Base-by-base conservation (phyloP, 2,113 vertebrate genomes). In the Grantiella picta region DNA sequence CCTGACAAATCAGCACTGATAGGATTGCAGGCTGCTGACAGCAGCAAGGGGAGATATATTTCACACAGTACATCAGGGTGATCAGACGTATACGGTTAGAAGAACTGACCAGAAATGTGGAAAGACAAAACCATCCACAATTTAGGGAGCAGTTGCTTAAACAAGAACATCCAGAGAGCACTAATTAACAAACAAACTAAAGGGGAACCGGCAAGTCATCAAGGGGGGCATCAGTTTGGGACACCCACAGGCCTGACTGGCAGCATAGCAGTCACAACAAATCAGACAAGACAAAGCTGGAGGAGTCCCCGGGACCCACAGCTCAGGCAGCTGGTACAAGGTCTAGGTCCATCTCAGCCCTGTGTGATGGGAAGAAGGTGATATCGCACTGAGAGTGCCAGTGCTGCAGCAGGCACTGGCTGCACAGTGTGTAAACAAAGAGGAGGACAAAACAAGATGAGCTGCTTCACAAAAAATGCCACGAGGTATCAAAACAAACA, bases 221-320 rank as follows among this genome's bases (percentile, higher is more conserved):
- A 91, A 95, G 96, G 92, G 65, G 78, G n/a, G 73, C 77, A 90
- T 49, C 1, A 1, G 57, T 64, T 90, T 2, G 3, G 56, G 57
- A 38, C 4, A 38, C 73, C 57, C 50, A 79, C 29, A 61, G 91
- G 94, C 78, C 80, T 92, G 85, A 65, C 94, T 65, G 12, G 92
- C 87, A 97, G 94, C 66, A 44, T 69, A 93, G 72, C 82, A 96
- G 95, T 97, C 97, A 97, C 71, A 98, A 93, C 5, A 12, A 97
- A 97, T 95, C 19, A 93, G 77, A 94, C 44, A 45, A 94, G 83
- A 95, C 59, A 69, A 85, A 86, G 56, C 86, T 89, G 17, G 78
- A 95, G 89, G 89, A 88, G n/a, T 84, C 82, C 95, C 86, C 90
- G 86, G 96, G 69, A 92, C 89, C 49, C 86, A 65, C 29, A 91